Base-by-base conservation (phyloP, 2,888 invertebrate species). In the Hedychridium roseum region DNA sequence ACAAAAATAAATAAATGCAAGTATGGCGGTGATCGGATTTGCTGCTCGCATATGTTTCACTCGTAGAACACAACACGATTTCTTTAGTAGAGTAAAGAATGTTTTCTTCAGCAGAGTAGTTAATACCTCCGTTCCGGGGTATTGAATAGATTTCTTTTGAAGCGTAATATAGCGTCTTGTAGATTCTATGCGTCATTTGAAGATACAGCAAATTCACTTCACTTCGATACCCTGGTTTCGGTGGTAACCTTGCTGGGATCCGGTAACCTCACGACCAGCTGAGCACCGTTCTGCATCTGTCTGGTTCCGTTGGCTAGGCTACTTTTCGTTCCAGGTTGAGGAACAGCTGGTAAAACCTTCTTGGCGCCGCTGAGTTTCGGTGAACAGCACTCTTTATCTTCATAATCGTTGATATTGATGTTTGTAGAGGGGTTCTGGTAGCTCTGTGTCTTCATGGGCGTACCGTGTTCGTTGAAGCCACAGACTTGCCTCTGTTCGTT, bases 251-350 rank as follows among this genome's bases (percentile, higher is more conserved):
- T 76, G 40, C 73, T 75, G 5, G 75, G 76, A 44, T 76, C 76
- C 16, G 79, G 78, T 58, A 79, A 65, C 64, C 78, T 74, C 6
- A 79, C 79, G 11, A 79, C 76, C 40, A 78, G 64, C 46, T 79
- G 78, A 0, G 78, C 78, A 6, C 76, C 76, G 35, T 76, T 76
- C 42, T 75, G 76, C 55, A 71, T 57, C 2, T 68, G 62, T 51
- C 73, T 64, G 15, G 68, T 66, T 9, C 73, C 71, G 21, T 74
- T 73, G 2, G 52, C 35, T 1, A 55, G 43, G 30, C 55, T 66
- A 3, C 43, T 54, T 6, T 57, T 47, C 1, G 35, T 2, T 1
- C 6, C 3, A 12, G 37, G 18, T 16, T 57, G 64, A n/a, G 63
- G 58, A 9, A 61, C 39, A 1, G 64, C 41, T 0, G 76, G 74